Evolutionary conservation across 1,140 invertebrate species (phyloP).

Genomic region (Anoplolepis gracilipes): DNA sequence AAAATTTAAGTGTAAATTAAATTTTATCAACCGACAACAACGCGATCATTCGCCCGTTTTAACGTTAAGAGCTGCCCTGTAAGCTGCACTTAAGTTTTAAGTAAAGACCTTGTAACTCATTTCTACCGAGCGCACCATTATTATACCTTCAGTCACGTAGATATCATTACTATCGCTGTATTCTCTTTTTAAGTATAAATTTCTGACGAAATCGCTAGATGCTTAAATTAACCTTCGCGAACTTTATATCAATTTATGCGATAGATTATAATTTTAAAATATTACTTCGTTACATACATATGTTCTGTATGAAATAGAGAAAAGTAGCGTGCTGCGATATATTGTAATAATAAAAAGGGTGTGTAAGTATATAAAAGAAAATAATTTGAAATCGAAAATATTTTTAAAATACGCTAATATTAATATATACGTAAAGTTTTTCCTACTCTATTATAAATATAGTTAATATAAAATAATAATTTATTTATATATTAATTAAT

Average conservation of each 20-base stretch:
- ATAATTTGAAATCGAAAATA: no score
- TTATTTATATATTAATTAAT: no score
- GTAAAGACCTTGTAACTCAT: conserved; percentile 4
- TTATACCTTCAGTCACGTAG: conserved; percentile 43
- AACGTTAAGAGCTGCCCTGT: conserved; percentile 4
- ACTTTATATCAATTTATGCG: conserved; percentile 27
- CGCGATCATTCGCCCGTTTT: conserved; percentile 24
- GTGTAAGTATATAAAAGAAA: no score
- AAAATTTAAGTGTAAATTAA: conserved; percentile 43
- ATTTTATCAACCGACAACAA: conserved; percentile 33
- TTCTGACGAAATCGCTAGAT: conserved; percentile 10
- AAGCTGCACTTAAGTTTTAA: conserved; percentile 44
- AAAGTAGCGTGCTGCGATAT: neutral
- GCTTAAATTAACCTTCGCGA: conserved; percentile 35
- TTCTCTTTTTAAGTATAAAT: conserved; percentile 19
- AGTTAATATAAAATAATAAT: no score
- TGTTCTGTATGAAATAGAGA: neutral
- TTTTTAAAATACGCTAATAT: no score
- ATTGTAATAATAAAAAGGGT: neutral
- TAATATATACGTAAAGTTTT: no score
- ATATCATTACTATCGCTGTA: conserved; percentile 32
- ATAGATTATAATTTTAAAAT: conserved; percentile 7
- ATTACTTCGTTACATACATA: neutral
- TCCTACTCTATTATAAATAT: no score
- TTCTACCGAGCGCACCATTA: conserved; percentile 14